A percentile compares a stretch with the other conserved stretches of the same genome.
Evolutionary conservation across 2,888 invertebrate species (phyloP).

Genomic region (Pseudoips prasinana): DNA sequence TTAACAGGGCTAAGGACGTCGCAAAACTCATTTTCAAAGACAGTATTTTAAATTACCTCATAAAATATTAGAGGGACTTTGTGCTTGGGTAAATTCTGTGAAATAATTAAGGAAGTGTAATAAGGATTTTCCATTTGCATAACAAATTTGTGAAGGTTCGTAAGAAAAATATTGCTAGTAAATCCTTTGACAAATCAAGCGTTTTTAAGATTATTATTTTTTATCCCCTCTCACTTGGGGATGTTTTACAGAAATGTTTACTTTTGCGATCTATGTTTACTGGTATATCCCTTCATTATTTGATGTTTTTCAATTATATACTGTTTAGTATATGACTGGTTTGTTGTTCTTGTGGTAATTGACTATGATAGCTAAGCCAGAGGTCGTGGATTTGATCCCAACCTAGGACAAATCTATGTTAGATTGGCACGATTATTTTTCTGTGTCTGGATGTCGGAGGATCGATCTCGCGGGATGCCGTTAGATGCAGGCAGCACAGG

Average conservation of each 20-base stretch:
- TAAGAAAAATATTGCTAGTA: slow-evolving; percentile 51
- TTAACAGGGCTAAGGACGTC: slow-evolving; percentile 42
- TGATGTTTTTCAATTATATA: too few relatives aligned
- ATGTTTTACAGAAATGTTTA: not conserved
- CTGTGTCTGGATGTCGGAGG: too few relatives aligned
- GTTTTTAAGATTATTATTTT: slow-evolving; percentile 34
- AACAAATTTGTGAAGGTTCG: slow-evolving; percentile 61
- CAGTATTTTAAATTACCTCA: slow-evolving; percentile 65
- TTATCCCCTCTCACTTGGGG: not conserved
- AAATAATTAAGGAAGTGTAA: slow-evolving; percentile 75
- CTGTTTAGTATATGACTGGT: too few relatives aligned
- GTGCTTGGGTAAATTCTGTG: slow-evolving; percentile 57
- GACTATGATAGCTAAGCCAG: too few relatives aligned
- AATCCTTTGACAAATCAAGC: slow-evolving; percentile 62
- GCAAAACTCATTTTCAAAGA: slow-evolving; percentile 53
- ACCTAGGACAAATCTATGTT: too few relatives aligned
- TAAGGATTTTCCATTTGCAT: slow-evolving; percentile 71
- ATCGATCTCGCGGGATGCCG: too few relatives aligned
- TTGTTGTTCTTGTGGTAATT: too few relatives aligned
- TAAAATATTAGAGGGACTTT: slow-evolving; percentile 67
- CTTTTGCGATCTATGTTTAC: not conserved
- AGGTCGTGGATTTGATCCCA: too few relatives aligned
- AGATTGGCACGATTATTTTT: too few relatives aligned
- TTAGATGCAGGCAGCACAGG: too few relatives aligned
- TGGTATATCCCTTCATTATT: too few relatives aligned